These are phyloP conservation scores for Cydia pomonella DNA, from an alignment of 1,140 invertebrate genomes.

Conservation along the genomic window DNA sequence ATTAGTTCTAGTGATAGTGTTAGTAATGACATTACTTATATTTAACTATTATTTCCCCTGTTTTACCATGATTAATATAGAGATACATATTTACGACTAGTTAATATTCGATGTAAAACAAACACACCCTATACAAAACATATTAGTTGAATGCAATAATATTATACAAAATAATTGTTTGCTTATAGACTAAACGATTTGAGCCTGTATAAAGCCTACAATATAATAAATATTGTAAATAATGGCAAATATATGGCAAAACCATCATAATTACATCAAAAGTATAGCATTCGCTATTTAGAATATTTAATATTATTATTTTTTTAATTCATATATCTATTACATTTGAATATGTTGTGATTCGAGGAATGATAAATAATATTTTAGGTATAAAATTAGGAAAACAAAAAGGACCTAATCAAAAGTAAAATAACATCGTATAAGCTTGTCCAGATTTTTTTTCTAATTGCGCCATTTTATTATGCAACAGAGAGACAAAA, in stretches of 20 bases:
- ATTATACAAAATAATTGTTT: constrained; percentile 5
- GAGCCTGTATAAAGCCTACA: constrained; percentile 11
- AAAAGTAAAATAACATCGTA: background rate
- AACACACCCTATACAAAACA: constrained; percentile 9
- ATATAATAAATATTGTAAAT: constrained; percentile 15
- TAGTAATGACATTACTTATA: background rate
- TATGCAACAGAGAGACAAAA: background rate
- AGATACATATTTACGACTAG: constrained; percentile 33
- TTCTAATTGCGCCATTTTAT: background rate
- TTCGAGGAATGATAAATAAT: background rate
- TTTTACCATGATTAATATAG: constrained; percentile 8
- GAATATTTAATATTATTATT: background rate
- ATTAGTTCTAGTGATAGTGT: background rate
- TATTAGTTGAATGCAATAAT: background rate
- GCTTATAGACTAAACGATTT: constrained; percentile 7
- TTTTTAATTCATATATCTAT: background rate
- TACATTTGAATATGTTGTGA: background rate
- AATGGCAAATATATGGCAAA: constrained; percentile 34
- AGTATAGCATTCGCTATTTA: background rate
- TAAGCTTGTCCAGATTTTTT: background rate
- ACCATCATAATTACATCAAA: constrained; percentile 34
- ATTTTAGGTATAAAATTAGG: no score
- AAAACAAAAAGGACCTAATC: no score
- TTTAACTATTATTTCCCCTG: constrained; percentile 28
- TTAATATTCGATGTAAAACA: constrained; percentile 33